These are phyloP conservation scores for Corynorhinus townsendii DNA, from an alignment of 2,113 vertebrate genomes.

Conservation along the genomic window DNA sequence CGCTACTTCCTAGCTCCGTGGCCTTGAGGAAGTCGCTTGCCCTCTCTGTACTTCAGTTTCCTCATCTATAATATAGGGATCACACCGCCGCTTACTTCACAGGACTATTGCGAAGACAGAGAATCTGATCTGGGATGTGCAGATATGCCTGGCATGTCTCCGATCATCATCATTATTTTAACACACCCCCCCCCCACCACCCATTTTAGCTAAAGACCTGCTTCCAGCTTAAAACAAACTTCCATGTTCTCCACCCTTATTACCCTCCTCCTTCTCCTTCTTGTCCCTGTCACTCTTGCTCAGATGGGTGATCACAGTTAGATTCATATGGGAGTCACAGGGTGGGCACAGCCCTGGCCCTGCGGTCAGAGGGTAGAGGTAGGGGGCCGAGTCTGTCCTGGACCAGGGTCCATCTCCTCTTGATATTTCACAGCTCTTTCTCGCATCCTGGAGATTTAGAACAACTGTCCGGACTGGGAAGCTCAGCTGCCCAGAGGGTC, in stretches of 20 bases:
- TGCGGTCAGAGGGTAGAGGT: neutral
- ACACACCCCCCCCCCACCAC: rapidly evolving
- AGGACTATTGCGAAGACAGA: neutral
- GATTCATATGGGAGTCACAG: neutral
- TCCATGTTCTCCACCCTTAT: neutral
- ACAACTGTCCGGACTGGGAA: neutral
- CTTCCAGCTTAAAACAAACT: neutral
- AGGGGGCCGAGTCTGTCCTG: neutral
- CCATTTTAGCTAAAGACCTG: neutral
- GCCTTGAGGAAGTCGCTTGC: neutral
- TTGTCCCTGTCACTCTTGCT: neutral
- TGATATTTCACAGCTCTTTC: neutral
- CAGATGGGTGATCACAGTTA: neutral
- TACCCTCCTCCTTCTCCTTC: neutral
- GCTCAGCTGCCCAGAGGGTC: neutral
- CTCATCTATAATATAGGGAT: neutral
- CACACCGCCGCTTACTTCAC: neutral
- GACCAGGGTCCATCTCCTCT: neutral
- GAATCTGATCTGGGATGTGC: too few relatives aligned
- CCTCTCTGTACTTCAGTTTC: neutral
- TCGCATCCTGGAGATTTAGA: neutral
- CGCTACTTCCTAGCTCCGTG: neutral
- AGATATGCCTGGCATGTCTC: neutral
- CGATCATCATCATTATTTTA: neutral
- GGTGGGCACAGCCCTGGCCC: neutral